Evolutionary conservation across 1,140 invertebrate genomes (phyloP), one percentile per base, ranked within the genome.

Genomic region (Oncopeltus fasciatus): DNA sequence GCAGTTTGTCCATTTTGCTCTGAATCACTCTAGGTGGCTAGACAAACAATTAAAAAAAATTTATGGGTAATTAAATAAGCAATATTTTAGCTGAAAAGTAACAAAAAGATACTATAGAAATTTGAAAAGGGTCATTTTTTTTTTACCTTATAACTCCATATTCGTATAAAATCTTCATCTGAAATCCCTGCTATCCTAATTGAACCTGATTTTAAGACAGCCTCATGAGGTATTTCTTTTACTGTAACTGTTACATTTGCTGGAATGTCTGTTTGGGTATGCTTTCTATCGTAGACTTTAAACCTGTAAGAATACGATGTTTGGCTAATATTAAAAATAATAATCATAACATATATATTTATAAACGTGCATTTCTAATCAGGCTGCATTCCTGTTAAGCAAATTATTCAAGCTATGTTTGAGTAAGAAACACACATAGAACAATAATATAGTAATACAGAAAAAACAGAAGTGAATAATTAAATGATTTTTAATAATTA

Each of bases 101-200:
- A 24, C 16, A 16, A 24, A 4, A 26, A 53, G 16, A 53, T 53
- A 2, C 20, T 4, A 9, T 24, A 53, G 26, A 27, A 9, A 53
- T 53, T 27, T 46, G 18, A 1, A 46, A 44, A 2, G 43, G 18
- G 2, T 44, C 14, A 51, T 49, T 18, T 44, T 14, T 60, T 33
- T 4, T 28, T 53, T 70, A 81, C 80, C 68, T 85, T 87, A 71
- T 93, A 94, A 74, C 92, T 88, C 90, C 90, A 95, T 16, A 93
- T 87, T 60, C 91, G 78, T 62, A 98, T 90, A 70, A 97, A 98
- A 70, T 97, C 90, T 75, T 97, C 93, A 70, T 95, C 93, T 1
- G 90, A 89, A 70, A 95, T 91, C n/a, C 93, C 94, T 4, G 88
- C 84, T 70, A 98, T 83, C 64, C 94, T 78, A 51, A 98, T 83